Evolutionary conservation across 2,113 vertebrate genomes (phyloP).

Genomic region (Callospermophilus lateralis): DNA sequence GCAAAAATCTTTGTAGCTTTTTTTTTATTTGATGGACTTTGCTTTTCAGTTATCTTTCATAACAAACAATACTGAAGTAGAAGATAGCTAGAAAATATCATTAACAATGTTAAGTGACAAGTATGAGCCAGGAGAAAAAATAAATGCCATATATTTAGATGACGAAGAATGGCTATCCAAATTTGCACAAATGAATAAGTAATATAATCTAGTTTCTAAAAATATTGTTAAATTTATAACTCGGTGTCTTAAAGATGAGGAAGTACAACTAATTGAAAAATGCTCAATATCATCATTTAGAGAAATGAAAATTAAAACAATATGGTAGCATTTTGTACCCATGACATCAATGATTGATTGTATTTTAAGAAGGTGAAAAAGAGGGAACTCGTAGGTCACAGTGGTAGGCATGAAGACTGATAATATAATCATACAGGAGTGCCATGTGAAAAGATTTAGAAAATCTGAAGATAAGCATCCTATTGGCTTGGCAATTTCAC

Average conservation of each 20-base stretch:
- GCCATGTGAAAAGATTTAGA: neutral
- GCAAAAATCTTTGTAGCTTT: neutral
- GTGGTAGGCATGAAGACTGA: neutral
- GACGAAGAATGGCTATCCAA: neutral
- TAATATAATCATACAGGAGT: neutral
- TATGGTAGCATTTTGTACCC: neutral
- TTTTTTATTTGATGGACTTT: neutral
- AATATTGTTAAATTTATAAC: neutral
- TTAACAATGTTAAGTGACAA: neutral
- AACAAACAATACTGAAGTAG: neutral
- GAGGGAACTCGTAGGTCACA: neutral
- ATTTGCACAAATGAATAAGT: slow-evolving; percentile 8
- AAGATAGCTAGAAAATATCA: neutral
- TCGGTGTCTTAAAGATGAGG: neutral
- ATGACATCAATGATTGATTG: neutral
- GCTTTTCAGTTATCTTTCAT: neutral
- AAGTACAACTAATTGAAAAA: neutral
- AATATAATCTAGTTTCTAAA: neutral
- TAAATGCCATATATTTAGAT: neutral
- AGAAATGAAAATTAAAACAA: neutral
- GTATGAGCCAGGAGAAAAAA: neutral
- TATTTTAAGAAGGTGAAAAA: neutral
- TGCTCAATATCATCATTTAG: neutral
- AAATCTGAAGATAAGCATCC: neutral
- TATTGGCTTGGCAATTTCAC: neutral